Evolutionary conservation across 2,113 vertebrate genomes (phyloP).

Genomic region (Pelmatolapia mariae): DNA sequence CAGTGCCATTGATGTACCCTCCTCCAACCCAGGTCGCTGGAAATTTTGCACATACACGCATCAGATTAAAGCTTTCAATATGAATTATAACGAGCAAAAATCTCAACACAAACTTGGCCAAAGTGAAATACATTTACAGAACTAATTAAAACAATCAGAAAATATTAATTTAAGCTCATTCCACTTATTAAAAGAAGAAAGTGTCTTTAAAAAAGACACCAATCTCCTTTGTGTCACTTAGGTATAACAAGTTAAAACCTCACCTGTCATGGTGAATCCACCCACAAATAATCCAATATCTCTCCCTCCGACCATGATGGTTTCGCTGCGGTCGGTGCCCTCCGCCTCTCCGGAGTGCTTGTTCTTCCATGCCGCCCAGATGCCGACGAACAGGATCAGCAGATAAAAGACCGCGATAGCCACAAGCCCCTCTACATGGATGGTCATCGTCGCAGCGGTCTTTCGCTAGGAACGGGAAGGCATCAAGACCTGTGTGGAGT

Average conservation of each 20-base stretch:
- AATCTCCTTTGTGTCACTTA: not conserved
- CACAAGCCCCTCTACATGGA: slow-evolving; percentile 91
- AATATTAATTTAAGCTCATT: not conserved
- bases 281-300: slow-evolving; percentile 96
- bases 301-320: slow-evolving; percentile 95
- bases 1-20: slow-evolving; percentile 97
- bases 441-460: slow-evolving; percentile 75
- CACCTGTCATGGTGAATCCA: slow-evolving; percentile 98
- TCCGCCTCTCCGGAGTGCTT: slow-evolving; percentile 83
- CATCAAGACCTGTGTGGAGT: slow-evolving; percentile 72
- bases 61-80: not conserved
- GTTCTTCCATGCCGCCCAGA: slow-evolving; percentile 99
- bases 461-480: slow-evolving; percentile 66
- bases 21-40: slow-evolving; percentile 98
- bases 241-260: not conserved
- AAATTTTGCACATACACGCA: not conserved
- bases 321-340: slow-evolving; percentile 86
- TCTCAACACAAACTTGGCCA: not conserved
- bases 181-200: not conserved
- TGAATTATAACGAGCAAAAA: not conserved
- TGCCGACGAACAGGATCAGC: slow-evolving; percentile 90
- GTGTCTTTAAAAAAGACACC: not conserved
- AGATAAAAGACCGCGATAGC: slow-evolving; percentile 94
- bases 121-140: not conserved
- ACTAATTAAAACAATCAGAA: not conserved